These are phyloP conservation scores for Columbina picui DNA, from an alignment of 2,113 vertebrate species.

Conservation along the genomic window DNA sequence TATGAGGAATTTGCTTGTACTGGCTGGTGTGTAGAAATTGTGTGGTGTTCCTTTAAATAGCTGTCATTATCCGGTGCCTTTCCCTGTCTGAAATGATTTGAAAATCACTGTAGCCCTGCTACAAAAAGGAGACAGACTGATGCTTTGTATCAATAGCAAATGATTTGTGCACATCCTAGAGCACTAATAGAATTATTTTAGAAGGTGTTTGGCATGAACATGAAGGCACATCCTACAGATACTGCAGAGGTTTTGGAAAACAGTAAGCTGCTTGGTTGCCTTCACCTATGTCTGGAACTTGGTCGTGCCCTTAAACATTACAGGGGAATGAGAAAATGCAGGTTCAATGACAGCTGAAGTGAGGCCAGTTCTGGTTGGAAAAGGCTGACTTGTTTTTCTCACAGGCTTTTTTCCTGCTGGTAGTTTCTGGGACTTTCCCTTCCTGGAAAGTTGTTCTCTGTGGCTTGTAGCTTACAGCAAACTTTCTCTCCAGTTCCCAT, in stretches of 20 bases:
- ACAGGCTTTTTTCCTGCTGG: neutral
- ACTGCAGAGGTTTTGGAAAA: neutral
- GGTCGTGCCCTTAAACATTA: neutral
- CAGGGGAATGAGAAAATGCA: neutral
- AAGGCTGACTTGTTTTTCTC: neutral
- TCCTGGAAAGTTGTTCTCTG: neutral
- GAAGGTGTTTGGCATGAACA: neutral
- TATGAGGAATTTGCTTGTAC: neutral
- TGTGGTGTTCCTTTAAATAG: neutral
- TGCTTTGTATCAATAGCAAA: neutral
- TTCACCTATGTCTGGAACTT: neutral
- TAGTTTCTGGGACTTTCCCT: slow-evolving; percentile 13
- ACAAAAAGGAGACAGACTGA: neutral
- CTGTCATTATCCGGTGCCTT: neutral
- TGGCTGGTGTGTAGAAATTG: neutral
- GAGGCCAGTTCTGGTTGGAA: neutral
- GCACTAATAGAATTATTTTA: neutral
- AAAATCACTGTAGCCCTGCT: neutral
- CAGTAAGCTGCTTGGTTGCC: neutral
- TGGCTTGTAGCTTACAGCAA: neutral
- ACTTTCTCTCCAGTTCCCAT: slow-evolving; percentile 5
- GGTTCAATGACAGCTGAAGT: neutral
- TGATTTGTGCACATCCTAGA: neutral
- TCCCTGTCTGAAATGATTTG: neutral
- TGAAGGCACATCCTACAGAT: neutral